phyloP scores from a whole-genome alignment of 2,888 invertebrate species.

The Phalera bucephala region DNA sequence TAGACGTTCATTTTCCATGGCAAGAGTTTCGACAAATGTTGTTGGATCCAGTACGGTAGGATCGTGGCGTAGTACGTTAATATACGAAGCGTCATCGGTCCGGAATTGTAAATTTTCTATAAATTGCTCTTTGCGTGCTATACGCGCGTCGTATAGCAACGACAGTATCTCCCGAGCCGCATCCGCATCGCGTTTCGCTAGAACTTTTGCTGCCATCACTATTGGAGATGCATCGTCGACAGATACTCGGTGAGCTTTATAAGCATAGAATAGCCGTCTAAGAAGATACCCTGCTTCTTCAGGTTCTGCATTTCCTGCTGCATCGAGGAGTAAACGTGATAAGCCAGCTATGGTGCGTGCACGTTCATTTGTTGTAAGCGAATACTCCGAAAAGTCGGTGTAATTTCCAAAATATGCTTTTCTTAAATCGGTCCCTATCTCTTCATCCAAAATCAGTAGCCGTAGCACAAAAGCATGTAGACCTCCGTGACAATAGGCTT shows the following conservation, averaged over 20 bases:
- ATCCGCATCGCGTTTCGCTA: slow-evolving; percentile 30
- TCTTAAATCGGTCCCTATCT: slow-evolving; percentile 26
- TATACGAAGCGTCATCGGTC: too few relatives aligned
- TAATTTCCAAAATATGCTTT: slow-evolving; percentile 44
- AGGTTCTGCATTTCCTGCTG: slow-evolving; percentile 21
- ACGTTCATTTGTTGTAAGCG: slow-evolving; percentile 40
- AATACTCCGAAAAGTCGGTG: too few relatives aligned
- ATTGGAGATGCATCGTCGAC: slow-evolving; percentile 32
- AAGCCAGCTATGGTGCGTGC: too few relatives aligned
- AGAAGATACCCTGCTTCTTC: slow-evolving; percentile 20
- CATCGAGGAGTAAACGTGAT: slow-evolving; percentile 32
- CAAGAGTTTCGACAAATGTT: too few relatives aligned
- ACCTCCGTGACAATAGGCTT: slow-evolving; percentile 59
- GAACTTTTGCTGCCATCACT: slow-evolving; percentile 28
- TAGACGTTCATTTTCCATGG: too few relatives aligned
- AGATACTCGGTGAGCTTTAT: slow-evolving; percentile 37
- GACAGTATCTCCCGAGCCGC: slow-evolving; percentile 29
- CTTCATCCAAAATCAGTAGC: slow-evolving; percentile 34
- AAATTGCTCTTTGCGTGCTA: too few relatives aligned
- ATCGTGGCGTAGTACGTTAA: too few relatives aligned
- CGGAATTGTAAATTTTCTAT: too few relatives aligned
- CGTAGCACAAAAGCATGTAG: slow-evolving; percentile 59
- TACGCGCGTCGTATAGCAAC: too few relatives aligned
- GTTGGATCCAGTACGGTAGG: slow-evolving; percentile 32
- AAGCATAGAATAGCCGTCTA: slow-evolving; percentile 35